phyloP scores from a whole-genome alignment of 2,113 vertebrate genomes.

The Labeo rohita region DNA sequence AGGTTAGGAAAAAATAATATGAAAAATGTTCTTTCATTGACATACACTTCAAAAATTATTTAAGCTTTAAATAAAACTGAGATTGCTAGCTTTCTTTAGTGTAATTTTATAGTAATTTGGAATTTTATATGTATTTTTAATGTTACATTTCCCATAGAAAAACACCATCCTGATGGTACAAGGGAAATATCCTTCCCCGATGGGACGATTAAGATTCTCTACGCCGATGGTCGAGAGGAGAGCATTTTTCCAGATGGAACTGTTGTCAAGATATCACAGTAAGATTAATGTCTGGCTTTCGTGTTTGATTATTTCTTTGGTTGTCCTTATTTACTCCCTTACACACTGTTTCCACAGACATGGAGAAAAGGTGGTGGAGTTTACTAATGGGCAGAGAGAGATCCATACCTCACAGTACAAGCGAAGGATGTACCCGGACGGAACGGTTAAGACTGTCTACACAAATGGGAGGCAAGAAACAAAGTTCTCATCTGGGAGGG shows the following conservation, averaged over 20 bases:
- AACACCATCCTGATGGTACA: slow-evolving; percentile 71
- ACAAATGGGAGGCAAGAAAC: slow-evolving; percentile 68
- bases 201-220: slow-evolving; percentile 70
- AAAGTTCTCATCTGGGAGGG: slow-evolving; percentile 63
- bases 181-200: slow-evolving; percentile 80
- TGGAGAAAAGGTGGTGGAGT: slow-evolving; percentile 73
- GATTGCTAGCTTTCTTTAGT: not conserved
- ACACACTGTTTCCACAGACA: slow-evolving; percentile 64
- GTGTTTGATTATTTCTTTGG: not conserved
- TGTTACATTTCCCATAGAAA: slow-evolving; percentile 70
- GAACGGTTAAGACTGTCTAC: slow-evolving; percentile 74
- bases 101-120: not conserved
- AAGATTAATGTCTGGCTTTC: slow-evolving; percentile 46
- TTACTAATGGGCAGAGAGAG: slow-evolving; percentile 77
- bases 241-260: slow-evolving; percentile 79
- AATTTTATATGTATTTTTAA: not conserved
- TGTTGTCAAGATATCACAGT: slow-evolving; percentile 74
- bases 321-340: not conserved
- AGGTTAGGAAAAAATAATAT: slow-evolving; percentile 62
- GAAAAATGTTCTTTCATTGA: not conserved
- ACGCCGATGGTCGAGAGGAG: slow-evolving; percentile 69
- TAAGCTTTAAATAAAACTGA: not conserved
- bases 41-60: not conserved
- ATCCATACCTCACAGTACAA: slow-evolving; percentile 73
- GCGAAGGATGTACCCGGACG: slow-evolving; percentile 74